Base-by-base conservation (phyloP, 2,888 invertebrate species). In the Chloromyia formosa region DNA sequence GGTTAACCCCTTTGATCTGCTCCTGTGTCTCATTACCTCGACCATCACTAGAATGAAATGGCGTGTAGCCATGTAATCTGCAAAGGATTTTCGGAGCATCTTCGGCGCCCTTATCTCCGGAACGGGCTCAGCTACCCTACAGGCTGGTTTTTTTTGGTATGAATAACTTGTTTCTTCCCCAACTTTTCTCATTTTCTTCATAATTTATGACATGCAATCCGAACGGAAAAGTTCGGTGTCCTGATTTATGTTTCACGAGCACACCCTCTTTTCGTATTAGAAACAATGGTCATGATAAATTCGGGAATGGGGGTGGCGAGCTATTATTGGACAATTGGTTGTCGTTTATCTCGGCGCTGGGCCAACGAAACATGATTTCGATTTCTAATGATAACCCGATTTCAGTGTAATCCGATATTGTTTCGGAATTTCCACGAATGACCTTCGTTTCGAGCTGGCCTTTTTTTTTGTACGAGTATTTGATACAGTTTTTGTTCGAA, bases 171-270 rank as follows among this genome's bases (percentile, higher is more conserved):
- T 35, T 35, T 35, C 27, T 35, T 35, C 16, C 14, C n/a, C 62
- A 62, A 62, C 35, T 62, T 62, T 40, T 62, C 62, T 62, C 62
- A 62, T 62, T 62, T 35, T 12, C 62, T 42, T n/a, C 2, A 40
- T 40, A 35, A 40, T 40, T 62, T 62, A 62, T 62, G 62, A 27
- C 16, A 56, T 56, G 56, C 18, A 56, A 56, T 56, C 56, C 18
- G 16, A 20, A 56, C 2, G 27, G 56, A 1, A 56, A 56, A 56
- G 56, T 56, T 56, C 56, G 16, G 20, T 56, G 18, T 56, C 56
- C 56, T 56, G 56, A 56, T 56, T 56, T 56, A 56, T 56, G 3
- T 56, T 56, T 56, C 16, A 16, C 16, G 16, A 20, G 10, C 10
- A 35, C 56, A 10, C 22, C 22, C 18, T 20, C 16, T 20, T 56